Base-by-base conservation (phyloP, 2,797 vertebrate genomes). In the Sphaeramia orbicularis region DNA sequence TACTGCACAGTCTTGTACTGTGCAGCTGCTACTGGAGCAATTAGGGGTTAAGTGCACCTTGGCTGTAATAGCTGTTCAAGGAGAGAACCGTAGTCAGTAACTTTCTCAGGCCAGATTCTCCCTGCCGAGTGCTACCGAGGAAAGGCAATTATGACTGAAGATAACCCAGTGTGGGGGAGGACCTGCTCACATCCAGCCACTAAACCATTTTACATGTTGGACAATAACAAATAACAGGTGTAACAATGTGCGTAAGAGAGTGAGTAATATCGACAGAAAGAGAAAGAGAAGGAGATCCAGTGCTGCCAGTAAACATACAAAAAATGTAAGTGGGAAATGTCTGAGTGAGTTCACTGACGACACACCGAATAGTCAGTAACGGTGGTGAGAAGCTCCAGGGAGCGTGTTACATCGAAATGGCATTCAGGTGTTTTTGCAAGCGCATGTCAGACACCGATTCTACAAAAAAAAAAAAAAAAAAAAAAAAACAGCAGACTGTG, bases 311-410 rank as follows among this genome's bases (percentile, higher is more conserved):
- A 54, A 45, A 63, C 72, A 49, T 48, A 65, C 35, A 54, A 86
- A 86, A 18, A 87, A 85, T 81, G 76, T 85, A 83, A 86, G n/a
- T 41, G 30, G 48, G n/a, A 30, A 63, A 52, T 41, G 57, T 60
- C 65, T 69, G 67, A 68, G 48, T 6, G 19, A 81, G 73, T 71
- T 82, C 71, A 72, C 68, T 53, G 66, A 58, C 65, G 14, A 51
- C 48, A 18, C 21, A 27, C 18, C 11, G 16, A 43, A 10, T 6
- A 27, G 27, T 41, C 43, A 49, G 27, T 2, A 15, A 18, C 27
- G 7, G 10, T 24, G 16, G 14, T 7, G 38, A 44, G 44, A 18
- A 42, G 47, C 47, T 38, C 10, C 36, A 12, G 63, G 40, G 19
- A 43, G 44, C 45, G 40, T 53, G 40, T 45, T 24, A n/a, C 37